Evolutionary conservation across 2,797 vertebrate species (phyloP), one percentile per base, ranked within the genome.

Genomic region (Anguilla marmorata): DNA sequence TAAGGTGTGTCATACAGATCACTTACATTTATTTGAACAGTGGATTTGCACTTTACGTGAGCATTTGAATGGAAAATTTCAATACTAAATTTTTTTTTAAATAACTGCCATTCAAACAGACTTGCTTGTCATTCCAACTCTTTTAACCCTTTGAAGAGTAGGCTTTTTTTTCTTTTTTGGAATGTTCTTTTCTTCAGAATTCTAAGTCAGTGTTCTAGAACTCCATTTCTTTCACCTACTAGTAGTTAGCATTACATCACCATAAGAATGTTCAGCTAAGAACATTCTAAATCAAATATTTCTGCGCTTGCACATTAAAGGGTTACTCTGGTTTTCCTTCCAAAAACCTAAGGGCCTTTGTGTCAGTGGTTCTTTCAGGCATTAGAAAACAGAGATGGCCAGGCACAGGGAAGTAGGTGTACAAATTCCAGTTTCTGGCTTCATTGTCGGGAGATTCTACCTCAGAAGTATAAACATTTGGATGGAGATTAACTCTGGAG

Each of bases 51-150:
- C 30, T 45, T 80, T 16, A 50, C 0, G 2, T 48, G 41, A 50
- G 8, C 30, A 74, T 74, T 74, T 74, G 69, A 74, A 74, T 74
- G 12, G 27, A 30, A 48, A 41, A 80, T 80, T 50, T 80, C 50
- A 37, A 37, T 37, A 2, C 37, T 37, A 37, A 37, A 37, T 2
- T 37, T 37, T 37, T 37, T 37, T 37, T 37, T 2, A 37, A 45
- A 80, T 80, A 80, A 80, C 76, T 45, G 37, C 37, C 76, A 76
- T 50, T 80, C 41, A 80, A 80, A 48, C 8, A 7, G 60, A n/a
- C 60, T 63, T 24, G 19, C 27, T 0, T 6, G 37, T 12, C 30
- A 5, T 76, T 24, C 41, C 45, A 48, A 21, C 76, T 48, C 19
- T 21, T 76, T 74, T 37, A 3, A n/a, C 12, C 69, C 69, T 60